Conservation (phyloP, 2,888 invertebrate species). For the Rhabditophanes sp. region DNA sequence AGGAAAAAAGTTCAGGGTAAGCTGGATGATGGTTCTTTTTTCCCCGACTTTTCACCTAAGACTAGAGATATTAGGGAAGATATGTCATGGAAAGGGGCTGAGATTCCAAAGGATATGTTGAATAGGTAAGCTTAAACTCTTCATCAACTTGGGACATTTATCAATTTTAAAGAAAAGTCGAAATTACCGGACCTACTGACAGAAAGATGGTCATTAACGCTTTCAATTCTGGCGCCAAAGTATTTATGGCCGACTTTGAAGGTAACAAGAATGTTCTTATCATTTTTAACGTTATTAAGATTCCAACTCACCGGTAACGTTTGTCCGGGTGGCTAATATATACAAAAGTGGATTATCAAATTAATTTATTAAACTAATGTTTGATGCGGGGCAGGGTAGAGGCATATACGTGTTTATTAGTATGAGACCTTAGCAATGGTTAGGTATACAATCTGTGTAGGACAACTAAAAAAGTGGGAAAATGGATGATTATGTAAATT, state of each 20-base stretch:
- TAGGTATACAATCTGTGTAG: too few relatives aligned
- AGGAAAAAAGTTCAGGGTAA: conserved; percentile 23
- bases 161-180: conserved; percentile 15
- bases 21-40: conserved; percentile 35
- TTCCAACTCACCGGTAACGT: conserved; percentile 62
- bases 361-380: too few relatives aligned
- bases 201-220: conserved; percentile 54
- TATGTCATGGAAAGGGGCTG: conserved; percentile 53
- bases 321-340: too few relatives aligned
- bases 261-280: too few relatives aligned
- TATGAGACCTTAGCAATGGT: too few relatives aligned
- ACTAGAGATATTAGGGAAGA: conserved; percentile 48
- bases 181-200: conserved; percentile 51
- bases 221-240: conserved; percentile 51
- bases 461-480: too few relatives aligned
- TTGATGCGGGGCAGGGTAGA: too few relatives aligned
- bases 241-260: conserved; percentile 45
- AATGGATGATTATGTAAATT: too few relatives aligned
- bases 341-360: too few relatives aligned
- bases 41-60: conserved; percentile 47
- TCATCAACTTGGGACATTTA: neutral
- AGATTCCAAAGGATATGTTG: conserved; percentile 28
- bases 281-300: too few relatives aligned
- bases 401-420: too few relatives aligned
- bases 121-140: neutral